Conservation (phyloP, 2,888 invertebrate species). For the Phragmatobia fuliginosa region DNA sequence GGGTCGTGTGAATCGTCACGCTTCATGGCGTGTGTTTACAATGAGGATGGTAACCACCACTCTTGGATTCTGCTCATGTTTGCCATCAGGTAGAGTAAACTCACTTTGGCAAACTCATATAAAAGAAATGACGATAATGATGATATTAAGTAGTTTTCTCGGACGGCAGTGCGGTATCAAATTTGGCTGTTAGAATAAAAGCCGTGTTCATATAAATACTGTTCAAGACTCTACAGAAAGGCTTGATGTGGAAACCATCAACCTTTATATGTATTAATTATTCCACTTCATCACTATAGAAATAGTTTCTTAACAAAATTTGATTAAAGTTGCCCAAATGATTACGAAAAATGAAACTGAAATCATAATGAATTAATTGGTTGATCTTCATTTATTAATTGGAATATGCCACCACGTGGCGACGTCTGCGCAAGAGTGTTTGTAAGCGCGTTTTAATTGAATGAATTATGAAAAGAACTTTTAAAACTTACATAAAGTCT, state of each 20-base stretch:
- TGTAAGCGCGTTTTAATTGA: not conserved
- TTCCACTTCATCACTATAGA: not conserved
- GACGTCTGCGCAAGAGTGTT: not conserved
- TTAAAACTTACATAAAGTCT: not conserved
- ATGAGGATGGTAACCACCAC: too few species aligned
- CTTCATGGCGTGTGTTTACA: too few species aligned
- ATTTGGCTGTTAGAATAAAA: not conserved
- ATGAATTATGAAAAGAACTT: not conserved
- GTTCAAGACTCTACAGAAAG: too few species aligned
- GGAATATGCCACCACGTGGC: not conserved
- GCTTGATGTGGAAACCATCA: not conserved
- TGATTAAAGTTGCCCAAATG: constrained; percentile 5
- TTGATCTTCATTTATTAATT: not conserved
- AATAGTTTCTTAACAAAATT: constrained; percentile 1
- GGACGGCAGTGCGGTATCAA: not conserved
- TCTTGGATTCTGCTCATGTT: too few species aligned
- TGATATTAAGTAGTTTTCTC: too few species aligned
- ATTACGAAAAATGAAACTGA: constrained; percentile 3
- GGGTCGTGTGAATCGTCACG: too few species aligned
- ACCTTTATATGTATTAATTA: not conserved
- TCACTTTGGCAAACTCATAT: too few species aligned
- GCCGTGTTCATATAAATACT: too few species aligned
- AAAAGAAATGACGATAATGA: too few species aligned
- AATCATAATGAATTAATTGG: constrained; percentile 8
- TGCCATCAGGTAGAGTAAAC: too few species aligned